phyloP scores from a whole-genome alignment of 2,113 vertebrate species.

The Anolis sagrei region DNA sequence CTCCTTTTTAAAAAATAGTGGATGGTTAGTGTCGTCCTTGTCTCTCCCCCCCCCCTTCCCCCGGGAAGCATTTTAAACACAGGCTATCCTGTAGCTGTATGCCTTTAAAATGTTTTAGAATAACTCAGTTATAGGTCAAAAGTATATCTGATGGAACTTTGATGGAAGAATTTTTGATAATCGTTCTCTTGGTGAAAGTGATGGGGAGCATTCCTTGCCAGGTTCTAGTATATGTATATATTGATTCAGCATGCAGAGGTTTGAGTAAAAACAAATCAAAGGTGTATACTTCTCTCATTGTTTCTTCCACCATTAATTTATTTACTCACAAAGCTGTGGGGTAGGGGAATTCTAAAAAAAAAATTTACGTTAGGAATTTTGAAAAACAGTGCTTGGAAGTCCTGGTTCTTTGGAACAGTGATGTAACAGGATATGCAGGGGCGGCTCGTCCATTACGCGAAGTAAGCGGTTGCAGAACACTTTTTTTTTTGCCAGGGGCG shows the following conservation, averaged over 20 bases:
- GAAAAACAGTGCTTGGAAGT: not conserved
- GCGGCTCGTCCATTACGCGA: no score
- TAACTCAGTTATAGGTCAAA: not conserved
- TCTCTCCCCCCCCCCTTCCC: no score
- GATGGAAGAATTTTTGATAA: no score
- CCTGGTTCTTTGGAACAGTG: rapidly evolving
- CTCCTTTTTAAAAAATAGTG: not conserved
- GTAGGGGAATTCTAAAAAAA: not conserved
- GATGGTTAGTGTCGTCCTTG: not conserved
- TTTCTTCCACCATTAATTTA: not conserved
- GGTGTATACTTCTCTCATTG: not conserved
- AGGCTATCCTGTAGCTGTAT: not conserved
- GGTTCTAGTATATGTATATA: not conserved
- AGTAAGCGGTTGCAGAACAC: no score
- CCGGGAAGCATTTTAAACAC: not conserved
- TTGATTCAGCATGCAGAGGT: not conserved
- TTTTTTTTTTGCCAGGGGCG: no score
- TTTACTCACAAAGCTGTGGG: slow-evolving; percentile 1
- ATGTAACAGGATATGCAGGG: not conserved
- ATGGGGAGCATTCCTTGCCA: not conserved
- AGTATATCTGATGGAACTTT: not conserved
- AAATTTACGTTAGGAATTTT: not conserved
- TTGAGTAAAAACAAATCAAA: no score
- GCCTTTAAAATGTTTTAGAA: not conserved
- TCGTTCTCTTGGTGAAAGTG: not conserved